Evolutionary conservation across 2,888 invertebrate species (phyloP), one percentile per base, ranked within the genome.

Genomic region (Masnerella sp.): DNA sequence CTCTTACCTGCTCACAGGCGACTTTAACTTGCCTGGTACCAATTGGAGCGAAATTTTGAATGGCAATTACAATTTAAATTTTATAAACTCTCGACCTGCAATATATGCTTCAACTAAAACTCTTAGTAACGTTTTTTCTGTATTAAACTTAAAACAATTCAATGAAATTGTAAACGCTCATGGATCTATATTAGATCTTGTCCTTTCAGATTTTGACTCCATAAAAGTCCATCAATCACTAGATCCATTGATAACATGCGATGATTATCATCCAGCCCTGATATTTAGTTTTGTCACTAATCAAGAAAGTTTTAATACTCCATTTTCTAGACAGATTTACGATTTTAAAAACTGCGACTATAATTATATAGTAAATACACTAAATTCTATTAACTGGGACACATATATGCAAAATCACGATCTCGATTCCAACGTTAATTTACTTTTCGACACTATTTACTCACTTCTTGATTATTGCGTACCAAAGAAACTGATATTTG

Each of bases 11-110:
- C 5, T 9, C n/a, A 15, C 30, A 15, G 28, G 40, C 7, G 40
- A 54, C 28, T 40, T 40, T n/a, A 54, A 54, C n/a, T 15, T 54
- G 2, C 40, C 54, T 14, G 9, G 12, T n/a, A 7, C 36, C 4
- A 1, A 54, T 2, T 54, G 40, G 54, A 40, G 40, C 3, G 40
- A 54, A 7, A 8, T 1, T 9, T 15, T 8, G 1, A 7, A 20
- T 8, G 28, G 14, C 9, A 5, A 22, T 22, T 22, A 12, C 2
- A 5, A 20, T 22, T 14, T 3, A 2, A 9, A 5, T 12, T 7
- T 5, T 5, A 22, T 22, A 22, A 7, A 3, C 7, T 22, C 4
- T 22, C 22, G 4, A 22, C 28, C 3, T n/a, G 14, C 25, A 2
- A 22, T 12, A 43, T n/a, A n/a, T n/a, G n/a, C n/a, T n/a, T n/a